Conservation (phyloP, 2,797 vertebrate genomes). For the Silurus lanzhouensis region DNA sequence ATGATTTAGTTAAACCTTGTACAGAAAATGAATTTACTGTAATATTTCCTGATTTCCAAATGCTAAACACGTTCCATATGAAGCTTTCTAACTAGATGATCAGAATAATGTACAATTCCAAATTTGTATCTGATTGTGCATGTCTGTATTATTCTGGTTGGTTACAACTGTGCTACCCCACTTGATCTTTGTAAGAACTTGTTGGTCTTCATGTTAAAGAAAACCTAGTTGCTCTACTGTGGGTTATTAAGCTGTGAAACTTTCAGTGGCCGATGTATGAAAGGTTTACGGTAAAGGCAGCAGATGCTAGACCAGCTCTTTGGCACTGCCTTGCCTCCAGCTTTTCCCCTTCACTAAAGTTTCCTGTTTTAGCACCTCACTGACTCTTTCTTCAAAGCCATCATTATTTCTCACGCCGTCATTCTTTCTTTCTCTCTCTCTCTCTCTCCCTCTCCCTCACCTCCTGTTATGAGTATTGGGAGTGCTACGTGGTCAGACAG, state of each 20-base stretch:
- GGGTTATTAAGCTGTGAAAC: constrained; percentile 38
- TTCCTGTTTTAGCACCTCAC: constrained; percentile 50
- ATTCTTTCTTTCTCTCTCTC: constrained; percentile 32
- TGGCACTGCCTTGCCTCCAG: constrained; percentile 42
- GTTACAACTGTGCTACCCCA: background rate
- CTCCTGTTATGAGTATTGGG: constrained; percentile 53
- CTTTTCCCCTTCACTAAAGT: constrained; percentile 41
- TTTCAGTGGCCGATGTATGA: constrained; percentile 38
- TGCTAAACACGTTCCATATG: background rate
- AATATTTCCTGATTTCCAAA: background rate
- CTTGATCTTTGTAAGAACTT: constrained; percentile 8
- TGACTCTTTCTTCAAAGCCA: constrained; percentile 35
- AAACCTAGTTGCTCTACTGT: constrained; percentile 28
- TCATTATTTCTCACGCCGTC: constrained; percentile 36
- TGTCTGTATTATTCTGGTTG: background rate
- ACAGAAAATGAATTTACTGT: background rate
- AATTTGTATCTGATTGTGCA: background rate
- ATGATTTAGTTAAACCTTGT: background rate
- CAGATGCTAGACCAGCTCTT: constrained; percentile 44
- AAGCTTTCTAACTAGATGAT: background rate
- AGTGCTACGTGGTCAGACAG: constrained; percentile 59
- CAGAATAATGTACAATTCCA: background rate
- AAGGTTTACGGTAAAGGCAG: constrained; percentile 51
- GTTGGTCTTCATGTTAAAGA: constrained; percentile 16
- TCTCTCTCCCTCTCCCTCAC: constrained; percentile 8